phyloP scores from a whole-genome alignment of 2,113 vertebrate genomes.

The Sylvilagus bachmani region DNA sequence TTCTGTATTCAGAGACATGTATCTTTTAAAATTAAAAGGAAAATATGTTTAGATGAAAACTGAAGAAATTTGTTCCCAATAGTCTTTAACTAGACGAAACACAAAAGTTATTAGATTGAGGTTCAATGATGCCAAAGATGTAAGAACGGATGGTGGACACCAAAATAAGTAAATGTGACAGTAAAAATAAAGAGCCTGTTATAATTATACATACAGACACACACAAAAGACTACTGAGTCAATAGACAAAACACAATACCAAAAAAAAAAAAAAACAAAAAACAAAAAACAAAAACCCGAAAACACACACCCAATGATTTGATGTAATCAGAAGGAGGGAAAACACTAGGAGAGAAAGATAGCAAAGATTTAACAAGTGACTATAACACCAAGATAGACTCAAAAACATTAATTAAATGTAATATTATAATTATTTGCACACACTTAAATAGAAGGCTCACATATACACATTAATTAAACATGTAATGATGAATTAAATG shows the following conservation, averaged over 20 bases:
- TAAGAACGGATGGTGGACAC: background rate
- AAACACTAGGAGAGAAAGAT: background rate
- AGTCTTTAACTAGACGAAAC: background rate
- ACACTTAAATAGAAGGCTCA: too few species aligned
- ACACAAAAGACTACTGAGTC: background rate
- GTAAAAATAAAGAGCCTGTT: background rate
- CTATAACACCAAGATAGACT: background rate
- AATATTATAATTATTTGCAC: background rate
- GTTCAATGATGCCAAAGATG: background rate
- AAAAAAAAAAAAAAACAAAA: too few species aligned
- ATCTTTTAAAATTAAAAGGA: background rate
- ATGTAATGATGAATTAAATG: background rate
- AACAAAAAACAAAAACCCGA: too few species aligned
- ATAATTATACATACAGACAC: background rate
- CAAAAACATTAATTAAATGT: slow-evolving; percentile 32
- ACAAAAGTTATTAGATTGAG: background rate
- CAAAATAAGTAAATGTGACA: background rate
- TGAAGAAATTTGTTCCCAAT: background rate
- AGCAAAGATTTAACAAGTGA: background rate
- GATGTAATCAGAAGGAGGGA: background rate
- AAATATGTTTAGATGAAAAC: background rate
- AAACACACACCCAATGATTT: background rate
- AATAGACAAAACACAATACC: background rate
- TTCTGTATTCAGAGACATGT: background rate
- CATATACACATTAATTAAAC: background rate